These are phyloP conservation scores for Neoitamus cyanurus DNA, from an alignment of 2,888 invertebrate species.

Conservation along the genomic window DNA sequence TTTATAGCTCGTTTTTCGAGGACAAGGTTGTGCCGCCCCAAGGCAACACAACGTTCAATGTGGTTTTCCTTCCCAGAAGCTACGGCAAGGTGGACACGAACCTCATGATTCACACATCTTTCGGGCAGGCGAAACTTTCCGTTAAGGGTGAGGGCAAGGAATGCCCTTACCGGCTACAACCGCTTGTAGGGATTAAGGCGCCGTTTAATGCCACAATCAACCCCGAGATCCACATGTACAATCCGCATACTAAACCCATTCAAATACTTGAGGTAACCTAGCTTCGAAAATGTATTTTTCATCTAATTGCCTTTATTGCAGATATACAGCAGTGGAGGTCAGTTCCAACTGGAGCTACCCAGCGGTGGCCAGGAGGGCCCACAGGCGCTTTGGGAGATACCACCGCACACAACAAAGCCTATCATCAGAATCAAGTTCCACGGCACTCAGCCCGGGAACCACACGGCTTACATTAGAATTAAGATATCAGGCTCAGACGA, in stretches of 20 bases:
- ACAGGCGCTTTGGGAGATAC: constrained; percentile 88
- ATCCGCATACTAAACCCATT: constrained; percentile 88
- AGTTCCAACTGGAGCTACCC: constrained; percentile 89
- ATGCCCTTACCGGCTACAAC: constrained; percentile 91
- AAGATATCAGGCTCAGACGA: constrained; percentile 59
- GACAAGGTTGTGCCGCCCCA: constrained; percentile 93
- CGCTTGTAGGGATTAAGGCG: constrained; percentile 89
- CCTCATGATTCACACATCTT: constrained; percentile 93
- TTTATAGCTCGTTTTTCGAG: constrained; percentile 97
- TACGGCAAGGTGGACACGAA: constrained; percentile 88
- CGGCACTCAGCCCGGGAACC: constrained; percentile 80
- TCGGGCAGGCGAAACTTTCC: constrained; percentile 88
- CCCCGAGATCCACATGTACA: constrained; percentile 91
- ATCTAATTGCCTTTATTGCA: constrained; percentile 58
- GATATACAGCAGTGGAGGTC: constrained; percentile 88
- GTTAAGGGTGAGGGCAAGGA: constrained; percentile 87
- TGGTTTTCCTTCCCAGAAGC: constrained; percentile 93
- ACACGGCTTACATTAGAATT: constrained; percentile 83
- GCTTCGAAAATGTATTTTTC: background rate
- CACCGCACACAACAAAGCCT: constrained; percentile 87
- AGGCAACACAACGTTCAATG: constrained; percentile 94
- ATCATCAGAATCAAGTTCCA: constrained; percentile 88
- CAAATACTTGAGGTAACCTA: constrained; percentile 79
- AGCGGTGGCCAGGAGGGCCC: constrained; percentile 80
- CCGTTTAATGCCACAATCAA: constrained; percentile 92